Evolutionary conservation across 37 sponge, comb jelly and placozoan species (phyloP).

Genomic region (Ianthella basta): DNA sequence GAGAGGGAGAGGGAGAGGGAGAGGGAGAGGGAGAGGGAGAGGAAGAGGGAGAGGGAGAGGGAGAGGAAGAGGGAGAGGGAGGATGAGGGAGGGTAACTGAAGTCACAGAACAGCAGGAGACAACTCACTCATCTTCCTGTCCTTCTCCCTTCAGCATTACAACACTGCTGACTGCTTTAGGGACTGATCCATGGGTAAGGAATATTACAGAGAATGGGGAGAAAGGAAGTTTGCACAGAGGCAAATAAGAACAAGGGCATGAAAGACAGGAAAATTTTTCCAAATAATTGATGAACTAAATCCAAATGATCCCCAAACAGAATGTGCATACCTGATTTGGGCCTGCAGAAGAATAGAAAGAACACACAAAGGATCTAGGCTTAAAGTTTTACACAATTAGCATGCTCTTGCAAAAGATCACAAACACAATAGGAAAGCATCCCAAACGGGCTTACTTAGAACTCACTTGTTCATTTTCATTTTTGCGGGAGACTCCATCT

Average conservation of each 20-base stretch:
- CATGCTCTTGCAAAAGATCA: too few relatives aligned
- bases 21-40: neutral
- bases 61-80: neutral
- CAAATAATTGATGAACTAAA: too few relatives aligned
- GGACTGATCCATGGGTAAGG: neutral
- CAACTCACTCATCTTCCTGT: slow-evolving; percentile 29
- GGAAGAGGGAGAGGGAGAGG: slow-evolving; percentile 3
- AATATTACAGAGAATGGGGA: neutral
- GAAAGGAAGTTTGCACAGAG: slow-evolving; percentile 9
- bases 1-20: neutral
- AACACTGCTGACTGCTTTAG: neutral
- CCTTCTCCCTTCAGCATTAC: slow-evolving; percentile 32
- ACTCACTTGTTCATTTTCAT: slow-evolving; percentile 1
- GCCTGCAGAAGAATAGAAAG: neutral
- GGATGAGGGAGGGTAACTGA: too few relatives aligned
- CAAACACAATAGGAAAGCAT: too few relatives aligned
- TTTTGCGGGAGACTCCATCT: slow-evolving; percentile 32
- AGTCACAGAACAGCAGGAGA: neutral
- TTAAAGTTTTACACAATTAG: too few relatives aligned
- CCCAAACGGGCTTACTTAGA: too few relatives aligned
- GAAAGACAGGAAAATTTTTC: neutral
- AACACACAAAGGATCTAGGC: neutral
- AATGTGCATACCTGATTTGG: neutral
- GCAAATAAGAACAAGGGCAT: neutral
- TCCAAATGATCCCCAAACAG: neutral